A percentile compares a stretch with the other conserved stretches of the same genome.
phyloP scores from a whole-genome alignment of 35 echinoderm and acorn worm genomes.

The Nesometra sesokonis region DNA sequence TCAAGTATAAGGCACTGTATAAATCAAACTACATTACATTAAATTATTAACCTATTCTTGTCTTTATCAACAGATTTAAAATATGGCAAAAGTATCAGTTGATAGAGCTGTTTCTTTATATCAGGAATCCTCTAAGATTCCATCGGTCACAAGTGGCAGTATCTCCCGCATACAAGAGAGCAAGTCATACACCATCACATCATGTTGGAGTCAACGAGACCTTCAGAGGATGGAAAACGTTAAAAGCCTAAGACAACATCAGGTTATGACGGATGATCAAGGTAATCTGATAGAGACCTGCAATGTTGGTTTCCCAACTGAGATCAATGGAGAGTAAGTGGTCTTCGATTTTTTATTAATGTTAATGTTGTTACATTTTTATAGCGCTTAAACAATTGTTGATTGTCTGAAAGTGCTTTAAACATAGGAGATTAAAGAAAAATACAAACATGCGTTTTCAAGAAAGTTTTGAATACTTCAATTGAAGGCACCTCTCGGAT shows the following conservation, averaged over 20 bases:
- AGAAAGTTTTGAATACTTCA: too few species aligned
- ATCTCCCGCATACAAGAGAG: not conserved
- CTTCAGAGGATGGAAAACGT: constrained; percentile 17
- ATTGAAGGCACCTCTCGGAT: too few species aligned
- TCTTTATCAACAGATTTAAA: not conserved
- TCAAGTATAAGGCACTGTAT: too few species aligned
- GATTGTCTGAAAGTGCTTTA: too few species aligned
- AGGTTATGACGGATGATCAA: not conserved
- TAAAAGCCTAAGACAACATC: constrained; percentile 9
- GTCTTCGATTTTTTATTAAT: not conserved
- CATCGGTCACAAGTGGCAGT: not conserved
- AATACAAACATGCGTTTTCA: too few species aligned
- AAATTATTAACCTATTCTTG: too few species aligned
- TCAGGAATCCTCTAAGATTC: not conserved
- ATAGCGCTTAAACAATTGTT: too few species aligned
- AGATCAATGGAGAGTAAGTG: constrained; percentile 2
- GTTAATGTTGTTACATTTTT: too few species aligned
- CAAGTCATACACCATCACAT: constrained; percentile 9
- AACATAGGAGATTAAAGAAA: too few species aligned
- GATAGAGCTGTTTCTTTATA: not conserved
- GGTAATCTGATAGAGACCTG: not conserved
- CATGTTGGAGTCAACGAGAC: constrained; percentile 39
- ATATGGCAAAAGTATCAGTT: not conserved
- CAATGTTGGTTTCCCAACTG: constrained; percentile 12
- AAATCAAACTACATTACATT: too few species aligned